These are phyloP conservation scores for Amia ocellicauda DNA, from an alignment of 2,113 vertebrate genomes.

Conservation along the genomic window DNA sequence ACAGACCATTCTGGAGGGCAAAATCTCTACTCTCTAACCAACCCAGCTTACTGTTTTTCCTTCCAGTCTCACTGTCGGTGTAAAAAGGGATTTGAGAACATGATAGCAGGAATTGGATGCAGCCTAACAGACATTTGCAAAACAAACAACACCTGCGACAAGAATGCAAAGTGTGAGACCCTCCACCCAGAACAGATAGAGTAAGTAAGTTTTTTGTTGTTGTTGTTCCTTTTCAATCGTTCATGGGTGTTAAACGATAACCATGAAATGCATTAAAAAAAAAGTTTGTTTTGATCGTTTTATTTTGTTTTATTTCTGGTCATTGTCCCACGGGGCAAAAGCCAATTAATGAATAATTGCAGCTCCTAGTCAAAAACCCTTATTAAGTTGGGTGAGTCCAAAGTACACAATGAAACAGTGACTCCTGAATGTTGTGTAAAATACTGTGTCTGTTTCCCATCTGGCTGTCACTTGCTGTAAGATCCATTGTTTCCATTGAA, in stretches of 20 bases:
- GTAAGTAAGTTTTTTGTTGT: slow-evolving; percentile 57
- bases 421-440: too few relatives aligned
- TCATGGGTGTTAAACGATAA: not conserved
- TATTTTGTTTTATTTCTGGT: not conserved
- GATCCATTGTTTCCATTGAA: too few relatives aligned
- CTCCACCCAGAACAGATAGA: slow-evolving; percentile 56
- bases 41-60: slow-evolving; percentile 1
- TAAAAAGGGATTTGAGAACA: slow-evolving; percentile 67
- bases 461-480: too few relatives aligned
- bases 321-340: not conserved
- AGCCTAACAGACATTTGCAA: slow-evolving; percentile 65
- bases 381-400: too few relatives aligned
- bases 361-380: too few relatives aligned
- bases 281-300: accelerated
- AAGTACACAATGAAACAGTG: too few relatives aligned
- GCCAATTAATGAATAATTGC: too few relatives aligned
- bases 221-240: not conserved
- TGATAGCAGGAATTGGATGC: slow-evolving; percentile 65
- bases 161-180: slow-evolving; percentile 74
- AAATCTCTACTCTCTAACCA: not conserved
- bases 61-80: slow-evolving; percentile 87
- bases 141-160: slow-evolving; percentile 73
- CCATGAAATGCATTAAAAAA: accelerated
- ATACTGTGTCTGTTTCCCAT: too few relatives aligned
- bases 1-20: not conserved